A percentile compares a stretch with the other conserved stretches of the same genome.
These are phyloP conservation scores for Chlorocebus sabaeus DNA, from an alignment of 2,113 vertebrate genomes.

Conservation along the genomic window DNA sequence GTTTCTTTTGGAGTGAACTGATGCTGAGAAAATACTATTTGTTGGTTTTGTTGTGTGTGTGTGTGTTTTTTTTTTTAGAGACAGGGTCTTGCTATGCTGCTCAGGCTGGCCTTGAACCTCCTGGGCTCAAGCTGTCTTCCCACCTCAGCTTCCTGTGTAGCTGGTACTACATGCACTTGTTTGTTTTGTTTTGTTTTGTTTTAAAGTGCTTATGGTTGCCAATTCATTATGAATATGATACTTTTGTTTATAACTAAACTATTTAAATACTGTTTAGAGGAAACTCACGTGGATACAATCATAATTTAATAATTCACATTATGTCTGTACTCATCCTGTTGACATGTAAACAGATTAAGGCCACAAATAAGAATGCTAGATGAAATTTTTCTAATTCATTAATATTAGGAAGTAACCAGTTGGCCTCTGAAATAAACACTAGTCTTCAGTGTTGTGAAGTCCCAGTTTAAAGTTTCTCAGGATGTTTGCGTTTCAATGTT, in stretches of 20 bases:
- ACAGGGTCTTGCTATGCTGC: not conserved
- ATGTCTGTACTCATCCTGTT: not conserved
- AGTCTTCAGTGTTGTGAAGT: constrained; percentile 18
- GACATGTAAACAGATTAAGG: not conserved
- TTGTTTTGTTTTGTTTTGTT: not conserved
- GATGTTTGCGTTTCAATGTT: not conserved
- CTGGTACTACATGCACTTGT: not conserved
- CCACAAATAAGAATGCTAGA: not conserved
- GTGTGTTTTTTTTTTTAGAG: not conserved
- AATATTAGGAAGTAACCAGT: not conserved
- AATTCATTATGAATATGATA: not conserved
- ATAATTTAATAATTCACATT: not conserved
- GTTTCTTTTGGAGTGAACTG: not conserved
- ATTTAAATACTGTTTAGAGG: constrained; percentile 4
- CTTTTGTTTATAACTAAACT: constrained; percentile 33
- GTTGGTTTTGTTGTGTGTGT: not conserved
- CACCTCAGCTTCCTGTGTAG: not conserved
- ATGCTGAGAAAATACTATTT: not conserved
- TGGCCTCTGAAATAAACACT: constrained; percentile 41
- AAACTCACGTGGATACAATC: not conserved
- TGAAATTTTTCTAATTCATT: not conserved
- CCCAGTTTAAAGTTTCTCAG: constrained; percentile 23
- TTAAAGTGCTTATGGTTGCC: not conserved
- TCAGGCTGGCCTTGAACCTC: not conserved
- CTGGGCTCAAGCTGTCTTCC: not conserved